Percentiles rank a stretch among this genome's conserved stretches.
Conservation (phyloP, 2,888 invertebrate species). For the Phragmatobia fuliginosa region DNA sequence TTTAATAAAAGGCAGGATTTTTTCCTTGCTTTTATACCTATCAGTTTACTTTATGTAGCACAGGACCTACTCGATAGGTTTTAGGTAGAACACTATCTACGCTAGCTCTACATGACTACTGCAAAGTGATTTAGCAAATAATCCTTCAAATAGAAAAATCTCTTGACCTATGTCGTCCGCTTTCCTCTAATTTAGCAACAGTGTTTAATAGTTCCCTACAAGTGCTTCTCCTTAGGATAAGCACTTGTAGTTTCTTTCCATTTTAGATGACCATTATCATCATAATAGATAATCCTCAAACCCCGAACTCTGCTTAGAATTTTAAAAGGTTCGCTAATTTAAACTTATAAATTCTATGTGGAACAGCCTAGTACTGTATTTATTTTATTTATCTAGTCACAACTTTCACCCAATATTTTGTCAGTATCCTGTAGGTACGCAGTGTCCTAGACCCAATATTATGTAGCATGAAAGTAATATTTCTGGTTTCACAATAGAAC, state of each 20-base stretch:
- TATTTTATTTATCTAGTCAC: not conserved
- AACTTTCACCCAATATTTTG: not conserved
- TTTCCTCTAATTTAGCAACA: no score
- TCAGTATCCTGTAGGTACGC: not conserved
- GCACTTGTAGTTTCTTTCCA: no score
- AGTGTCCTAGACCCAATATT: conserved; percentile 2
- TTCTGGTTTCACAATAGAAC: conserved; percentile 46
- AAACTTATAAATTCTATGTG: not conserved
- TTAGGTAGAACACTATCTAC: not conserved
- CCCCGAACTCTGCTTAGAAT: no score
- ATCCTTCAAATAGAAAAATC: not conserved
- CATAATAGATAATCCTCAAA: no score
- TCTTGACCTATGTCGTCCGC: no score
- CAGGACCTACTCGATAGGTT: not conserved
- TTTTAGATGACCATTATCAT: no score
- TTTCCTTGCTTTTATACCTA: conserved; percentile 50
- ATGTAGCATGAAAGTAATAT: not conserved
- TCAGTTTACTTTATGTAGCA: conserved; percentile 58
- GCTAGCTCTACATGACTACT: not conserved
- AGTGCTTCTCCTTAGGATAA: no score
- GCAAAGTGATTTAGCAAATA: not conserved
- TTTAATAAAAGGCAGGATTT: conserved; percentile 52
- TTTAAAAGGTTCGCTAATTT: no score
- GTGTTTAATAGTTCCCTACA: no score
- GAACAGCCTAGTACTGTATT: not conserved